A percentile compares a stretch with the other conserved stretches of the same genome.
These are phyloP conservation scores for Tylochromis polylepis DNA, from an alignment of 2,113 vertebrate genomes.

Conservation along the genomic window DNA sequence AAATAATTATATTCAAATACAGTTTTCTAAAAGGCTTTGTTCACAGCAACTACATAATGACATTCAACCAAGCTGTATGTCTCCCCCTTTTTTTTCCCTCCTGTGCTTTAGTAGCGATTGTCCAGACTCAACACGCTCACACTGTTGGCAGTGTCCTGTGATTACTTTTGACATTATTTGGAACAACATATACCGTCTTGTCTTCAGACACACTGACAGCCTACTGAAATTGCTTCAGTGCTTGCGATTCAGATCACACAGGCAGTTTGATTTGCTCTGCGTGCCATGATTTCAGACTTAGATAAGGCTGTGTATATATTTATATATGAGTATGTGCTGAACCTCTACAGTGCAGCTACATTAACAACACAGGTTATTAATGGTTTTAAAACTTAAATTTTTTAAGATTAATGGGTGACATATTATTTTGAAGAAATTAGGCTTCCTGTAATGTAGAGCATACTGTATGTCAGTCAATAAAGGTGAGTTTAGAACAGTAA, in stretches of 20 bases:
- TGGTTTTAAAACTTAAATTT: not conserved
- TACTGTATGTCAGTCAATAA: not conserved
- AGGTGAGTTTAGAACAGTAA: not conserved
- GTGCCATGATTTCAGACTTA: not conserved
- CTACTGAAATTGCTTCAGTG: conserved; percentile 16
- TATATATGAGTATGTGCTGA: not conserved
- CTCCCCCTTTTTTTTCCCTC: not conserved
- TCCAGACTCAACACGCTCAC: conserved; percentile 59
- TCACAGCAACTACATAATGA: conserved; percentile 54
- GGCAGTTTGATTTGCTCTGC: not conserved
- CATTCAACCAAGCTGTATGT: conserved; percentile 52
- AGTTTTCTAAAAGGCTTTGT: conserved; percentile 50
- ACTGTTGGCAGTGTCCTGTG: conserved; percentile 37
- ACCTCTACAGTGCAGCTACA: not conserved
- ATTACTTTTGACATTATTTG: conserved; percentile 25
- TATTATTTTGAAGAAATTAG: not conserved
- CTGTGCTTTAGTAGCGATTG: conserved; percentile 70
- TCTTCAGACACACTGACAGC: conserved; percentile 17
- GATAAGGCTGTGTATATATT: not conserved
- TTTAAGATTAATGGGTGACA: not conserved
- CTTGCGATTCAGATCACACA: not conserved
- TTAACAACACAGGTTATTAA: not conserved
- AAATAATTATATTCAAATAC: conserved; percentile 64
- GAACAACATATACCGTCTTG: conserved; percentile 13
- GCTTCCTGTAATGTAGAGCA: not conserved